Evolutionary conservation across 2,888 invertebrate genomes (phyloP), one percentile per base, ranked within the genome.

Genomic region (Latrodectus hesperus): DNA sequence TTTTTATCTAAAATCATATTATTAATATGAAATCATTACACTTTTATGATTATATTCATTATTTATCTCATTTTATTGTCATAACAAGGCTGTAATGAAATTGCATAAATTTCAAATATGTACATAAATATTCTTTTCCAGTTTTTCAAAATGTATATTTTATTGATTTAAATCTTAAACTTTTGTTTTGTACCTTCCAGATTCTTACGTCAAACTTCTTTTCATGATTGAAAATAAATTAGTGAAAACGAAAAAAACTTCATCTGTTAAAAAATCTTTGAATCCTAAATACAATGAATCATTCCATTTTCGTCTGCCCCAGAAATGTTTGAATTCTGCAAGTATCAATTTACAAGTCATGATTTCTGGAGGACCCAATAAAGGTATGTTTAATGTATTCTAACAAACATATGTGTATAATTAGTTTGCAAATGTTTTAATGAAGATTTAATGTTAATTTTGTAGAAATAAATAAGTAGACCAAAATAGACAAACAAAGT

Each of bases 291-390:
- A 95, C 92, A 95, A 95, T 81, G 96, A 96, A 92, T 95, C 95
- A 90, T 96, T 96, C 94, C 95, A 95, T 93, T 96, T 96, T 93
- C 94, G 95, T 90, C 93, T 96, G 89, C 93, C 94, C 1, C 93
- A 94, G 5, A 94, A 94, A 73, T 94, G 94, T 91, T 93, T 95
- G 51, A 95, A 96, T 91, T 94, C 95, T 1, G 95, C 95, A 64
- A 95, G 95, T 91, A 93, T 96, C 89, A 94, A 94, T 60, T 89
- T 92, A 11, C 90, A 89, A 70, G 70, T 90, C 22, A 93, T 94
- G 91, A 95, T 95, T 90, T 94, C 94, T 9, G 94, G 94, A 76
- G 95, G 94, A 89, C 95, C 94, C 92, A 94, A 95, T 92, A 95
- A 95, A 94, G 94, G 94, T 94, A 92, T 91, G 9, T 60, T 60